Evolutionary conservation across 2,113 vertebrate genomes (phyloP).

Genomic region (Takifugu flavidus): DNA sequence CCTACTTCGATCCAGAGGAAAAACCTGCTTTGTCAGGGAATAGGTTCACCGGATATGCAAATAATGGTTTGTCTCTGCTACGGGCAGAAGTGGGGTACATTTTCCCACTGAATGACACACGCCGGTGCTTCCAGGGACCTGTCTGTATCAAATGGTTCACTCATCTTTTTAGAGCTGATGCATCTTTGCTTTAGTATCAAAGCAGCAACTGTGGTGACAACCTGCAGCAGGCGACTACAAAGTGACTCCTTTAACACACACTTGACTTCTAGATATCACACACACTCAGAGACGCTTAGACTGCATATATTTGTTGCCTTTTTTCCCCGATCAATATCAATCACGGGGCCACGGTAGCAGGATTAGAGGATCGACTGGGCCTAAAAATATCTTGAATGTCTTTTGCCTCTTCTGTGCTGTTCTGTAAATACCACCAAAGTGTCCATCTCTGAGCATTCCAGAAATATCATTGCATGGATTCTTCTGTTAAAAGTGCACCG

Average conservation of each 20-base stretch:
- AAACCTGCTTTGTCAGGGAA: neutral
- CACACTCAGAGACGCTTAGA: constrained; percentile 13
- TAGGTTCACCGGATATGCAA: constrained; percentile 2
- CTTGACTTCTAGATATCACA: constrained; percentile 5
- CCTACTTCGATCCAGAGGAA: constrained; percentile 1
- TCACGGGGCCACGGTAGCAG: constrained; percentile 46
- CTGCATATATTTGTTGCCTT: constrained; percentile 33
- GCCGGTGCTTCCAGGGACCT: neutral
- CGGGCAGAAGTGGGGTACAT: neutral
- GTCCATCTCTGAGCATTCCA: constrained; percentile 8
- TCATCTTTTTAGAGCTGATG: constrained; percentile 1
- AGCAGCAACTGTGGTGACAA: constrained; percentile 13
- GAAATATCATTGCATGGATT: constrained; percentile 6
- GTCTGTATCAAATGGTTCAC: neutral
- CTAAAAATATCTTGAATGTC: constrained; percentile 54
- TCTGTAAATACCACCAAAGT: constrained; percentile 12
- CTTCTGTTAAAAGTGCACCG: constrained; percentile 6
- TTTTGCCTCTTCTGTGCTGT: constrained; percentile 14
- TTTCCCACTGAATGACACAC: neutral
- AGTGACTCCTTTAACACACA: constrained; percentile 12
- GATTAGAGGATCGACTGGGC: constrained; percentile 41
- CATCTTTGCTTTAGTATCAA: constrained; percentile 15
- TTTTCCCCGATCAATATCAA: constrained; percentile 63
- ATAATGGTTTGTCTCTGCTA: neutral
- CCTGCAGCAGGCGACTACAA: constrained; percentile 11